Evolutionary conservation across 2,888 invertebrate genomes (phyloP), one percentile per base, ranked within the genome.

Genomic region (Periphyllus acericola): DNA sequence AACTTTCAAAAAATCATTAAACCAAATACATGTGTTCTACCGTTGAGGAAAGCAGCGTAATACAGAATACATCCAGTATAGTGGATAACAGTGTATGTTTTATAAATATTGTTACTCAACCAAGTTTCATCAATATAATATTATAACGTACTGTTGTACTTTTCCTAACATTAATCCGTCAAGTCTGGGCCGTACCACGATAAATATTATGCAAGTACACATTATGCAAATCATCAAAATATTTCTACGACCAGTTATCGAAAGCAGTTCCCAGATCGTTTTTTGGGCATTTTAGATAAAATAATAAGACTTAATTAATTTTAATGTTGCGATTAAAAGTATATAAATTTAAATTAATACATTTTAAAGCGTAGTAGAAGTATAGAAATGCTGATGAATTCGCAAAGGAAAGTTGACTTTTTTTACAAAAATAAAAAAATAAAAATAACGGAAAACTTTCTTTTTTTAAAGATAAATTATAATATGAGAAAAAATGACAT

Each of bases 101-200:
- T 80, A 66, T 36, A 80, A 80, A 81, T 40, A 46, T 32, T 14
- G 17, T 71, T 71, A 71, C 71, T 78, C 34, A 83, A 83, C 82
- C 14, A 55, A 83, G 71, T 83, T 52, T 34, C 72, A 83, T 83
- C 82, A 83, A 83, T 83, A 32, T 72, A 83, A 83, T 83, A n/a
- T n/a, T n/a, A n/a, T 83, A 72, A 34, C 25, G 32, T 32, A 34
- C 46, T 52, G 71, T 52, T 8, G 32, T n/a, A 40, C 60, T 29
- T 60, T 75, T 60, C 40, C 25, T n/a, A 21, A 75, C 21, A 21
- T 75, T 29, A 29, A 75, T 83, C 36, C 19, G 60, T 75, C 74
- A 83, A 83, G 11, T 60, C 6, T 19, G 25, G 74, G 36, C 34
- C 9, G 52, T 11, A 11, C 29, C 5, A 1, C 9, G 36, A 32